Conservation (phyloP, 2,888 invertebrate species). For the Ormia ochracea region DNA sequence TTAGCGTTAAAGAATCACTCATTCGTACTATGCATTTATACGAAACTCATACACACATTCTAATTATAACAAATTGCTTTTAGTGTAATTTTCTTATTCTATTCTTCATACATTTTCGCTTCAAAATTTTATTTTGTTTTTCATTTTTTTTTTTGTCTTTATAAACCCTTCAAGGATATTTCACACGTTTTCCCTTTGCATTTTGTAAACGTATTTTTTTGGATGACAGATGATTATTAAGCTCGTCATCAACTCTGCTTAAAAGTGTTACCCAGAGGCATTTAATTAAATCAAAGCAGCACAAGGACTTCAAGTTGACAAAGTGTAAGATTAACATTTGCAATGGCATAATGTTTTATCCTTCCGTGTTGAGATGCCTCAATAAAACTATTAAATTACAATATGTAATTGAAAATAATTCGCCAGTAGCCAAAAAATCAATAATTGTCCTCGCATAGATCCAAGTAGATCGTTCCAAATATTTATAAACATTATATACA, state of each 20-base stretch:
- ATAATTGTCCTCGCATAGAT: too few relatives aligned
- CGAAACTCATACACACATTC: conserved; percentile 16
- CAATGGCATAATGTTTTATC: too few relatives aligned
- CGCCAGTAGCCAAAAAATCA: too few relatives aligned
- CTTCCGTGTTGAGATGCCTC: too few relatives aligned
- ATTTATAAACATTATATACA: too few relatives aligned
- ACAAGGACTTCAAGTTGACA: conserved; percentile 21
- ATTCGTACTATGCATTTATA: conserved; percentile 34
- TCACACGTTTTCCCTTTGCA: conserved; percentile 40
- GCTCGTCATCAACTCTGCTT: conserved; percentile 20
- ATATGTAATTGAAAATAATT: too few relatives aligned
- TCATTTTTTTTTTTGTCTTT: conserved; percentile 3
- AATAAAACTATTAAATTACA: too few relatives aligned
- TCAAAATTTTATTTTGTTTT: neutral
- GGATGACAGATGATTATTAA: conserved; percentile 37
- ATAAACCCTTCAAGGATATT: conserved; percentile 44
- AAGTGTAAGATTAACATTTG: conserved; percentile 11
- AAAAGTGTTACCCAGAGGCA: conserved; percentile 43
- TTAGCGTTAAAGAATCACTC: conserved; percentile 22
- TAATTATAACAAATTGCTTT: conserved; percentile 58
- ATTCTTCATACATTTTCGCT: conserved; percentile 2
- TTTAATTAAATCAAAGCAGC: conserved; percentile 53
- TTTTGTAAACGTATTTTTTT: conserved; percentile 15
- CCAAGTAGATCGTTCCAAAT: too few relatives aligned
- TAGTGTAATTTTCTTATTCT: conserved; percentile 37